phyloP scores from a whole-genome alignment of 2,797 vertebrate genomes.

The Danionella dracula region DNA sequence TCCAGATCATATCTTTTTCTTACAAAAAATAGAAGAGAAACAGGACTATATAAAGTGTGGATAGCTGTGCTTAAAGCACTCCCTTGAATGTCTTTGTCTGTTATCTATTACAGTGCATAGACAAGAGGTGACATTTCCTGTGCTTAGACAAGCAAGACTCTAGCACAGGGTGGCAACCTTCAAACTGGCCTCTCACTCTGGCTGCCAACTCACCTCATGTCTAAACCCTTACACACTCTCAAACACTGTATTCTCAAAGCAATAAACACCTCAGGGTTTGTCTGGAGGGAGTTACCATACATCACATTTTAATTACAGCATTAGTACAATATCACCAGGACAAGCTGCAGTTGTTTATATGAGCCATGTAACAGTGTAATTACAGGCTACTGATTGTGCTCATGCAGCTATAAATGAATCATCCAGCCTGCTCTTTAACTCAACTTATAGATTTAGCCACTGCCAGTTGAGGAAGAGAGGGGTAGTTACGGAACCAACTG shows the following conservation, averaged over 20 bases:
- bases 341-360: constrained; percentile 24
- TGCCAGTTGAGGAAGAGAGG: constrained; percentile 16
- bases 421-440: constrained; percentile 30
- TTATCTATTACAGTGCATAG: constrained; percentile 73
- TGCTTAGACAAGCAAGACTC: constrained; percentile 77
- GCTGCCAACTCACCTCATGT: constrained; percentile 63
- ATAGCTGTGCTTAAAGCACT: constrained; percentile 57
- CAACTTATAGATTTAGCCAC: constrained; percentile 27
- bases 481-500: constrained; percentile 25
- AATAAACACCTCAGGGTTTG: constrained; percentile 39
- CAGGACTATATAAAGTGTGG: constrained; percentile 27
- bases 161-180: constrained; percentile 72
- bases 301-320: constrained; percentile 29
- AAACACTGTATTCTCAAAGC: not conserved
- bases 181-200: constrained; percentile 65
- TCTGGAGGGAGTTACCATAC: constrained; percentile 40
- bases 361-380: constrained; percentile 26
- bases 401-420: constrained; percentile 31
- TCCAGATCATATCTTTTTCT: too few relatives aligned
- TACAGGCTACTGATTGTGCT: constrained; percentile 29
- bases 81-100: constrained; percentile 66
- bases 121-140: constrained; percentile 71
- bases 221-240: constrained; percentile 52
- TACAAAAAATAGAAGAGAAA: constrained; percentile 7
- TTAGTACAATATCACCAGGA: constrained; percentile 18